These are phyloP conservation scores for Lasioglossum albipes DNA, from an alignment of 1,140 invertebrate genomes.

Conservation along the genomic window DNA sequence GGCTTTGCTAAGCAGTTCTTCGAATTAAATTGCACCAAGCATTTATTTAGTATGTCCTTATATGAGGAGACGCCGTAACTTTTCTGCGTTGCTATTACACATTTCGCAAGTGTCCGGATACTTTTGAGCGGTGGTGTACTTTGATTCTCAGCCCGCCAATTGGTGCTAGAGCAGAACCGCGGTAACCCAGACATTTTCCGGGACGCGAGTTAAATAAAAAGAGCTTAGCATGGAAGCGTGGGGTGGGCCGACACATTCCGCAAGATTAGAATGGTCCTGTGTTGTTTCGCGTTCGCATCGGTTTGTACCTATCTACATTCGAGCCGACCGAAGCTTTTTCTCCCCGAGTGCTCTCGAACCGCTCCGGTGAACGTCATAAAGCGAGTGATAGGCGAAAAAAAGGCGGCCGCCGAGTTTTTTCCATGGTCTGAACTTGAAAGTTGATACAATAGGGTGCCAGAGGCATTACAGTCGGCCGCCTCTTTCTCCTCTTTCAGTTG, in stretches of 20 bases:
- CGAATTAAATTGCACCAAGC: too few relatives aligned
- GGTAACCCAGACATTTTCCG: too few relatives aligned
- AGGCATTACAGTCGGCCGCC: slow-evolving; percentile 27
- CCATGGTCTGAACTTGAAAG: slow-evolving; percentile 57
- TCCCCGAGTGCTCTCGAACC: slow-evolving; percentile 4
- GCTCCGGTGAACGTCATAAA: background rate
- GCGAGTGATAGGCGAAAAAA: slow-evolving; percentile 14
- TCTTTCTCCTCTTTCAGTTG: slow-evolving; percentile 24
- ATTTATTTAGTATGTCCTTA: too few relatives aligned
- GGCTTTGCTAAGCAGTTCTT: too few relatives aligned
- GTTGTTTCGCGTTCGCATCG: background rate
- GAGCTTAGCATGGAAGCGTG: too few relatives aligned
- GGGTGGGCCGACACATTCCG: too few relatives aligned
- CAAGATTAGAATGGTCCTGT: background rate
- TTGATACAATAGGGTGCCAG: slow-evolving; percentile 51
- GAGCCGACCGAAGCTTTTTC: background rate
- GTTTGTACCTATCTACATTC: background rate
- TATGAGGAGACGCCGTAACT: too few relatives aligned
- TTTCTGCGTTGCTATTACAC: too few relatives aligned
- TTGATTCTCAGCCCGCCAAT: background rate
- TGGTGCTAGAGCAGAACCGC: background rate
- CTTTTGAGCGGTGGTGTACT: too few relatives aligned
- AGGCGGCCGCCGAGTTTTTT: slow-evolving; percentile 19
- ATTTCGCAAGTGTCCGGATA: too few relatives aligned
- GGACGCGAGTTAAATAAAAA: too few relatives aligned